phyloP scores from a whole-genome alignment of 1,140 invertebrate genomes.

The Heterodera schachtii region DNA sequence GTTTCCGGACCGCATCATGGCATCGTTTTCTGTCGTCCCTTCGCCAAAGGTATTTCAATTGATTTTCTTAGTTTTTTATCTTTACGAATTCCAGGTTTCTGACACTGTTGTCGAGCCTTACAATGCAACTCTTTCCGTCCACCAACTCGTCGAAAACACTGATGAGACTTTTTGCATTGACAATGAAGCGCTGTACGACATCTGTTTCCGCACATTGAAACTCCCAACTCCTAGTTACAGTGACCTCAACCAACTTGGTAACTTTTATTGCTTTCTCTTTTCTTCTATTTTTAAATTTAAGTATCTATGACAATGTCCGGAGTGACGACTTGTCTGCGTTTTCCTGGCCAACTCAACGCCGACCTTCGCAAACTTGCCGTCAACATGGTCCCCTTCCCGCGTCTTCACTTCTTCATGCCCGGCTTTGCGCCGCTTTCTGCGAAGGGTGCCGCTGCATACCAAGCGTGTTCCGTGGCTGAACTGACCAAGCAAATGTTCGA shows the following conservation, averaged over 20 bases:
- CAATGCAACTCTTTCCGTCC: constrained; percentile 75
- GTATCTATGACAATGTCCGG: constrained; percentile 81
- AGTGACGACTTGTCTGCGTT: constrained; percentile 74
- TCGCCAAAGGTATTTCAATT: constrained; percentile 74
- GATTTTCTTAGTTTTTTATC: neutral
- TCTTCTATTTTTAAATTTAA: constrained; percentile 14
- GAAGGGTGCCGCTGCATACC: constrained; percentile 71
- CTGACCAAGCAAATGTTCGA: constrained; percentile 85
- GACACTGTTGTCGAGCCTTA: constrained; percentile 79
- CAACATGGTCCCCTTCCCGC: constrained; percentile 91
- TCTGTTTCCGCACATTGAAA: constrained; percentile 78
- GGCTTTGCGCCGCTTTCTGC: constrained; percentile 88
- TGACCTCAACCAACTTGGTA: constrained; percentile 75
- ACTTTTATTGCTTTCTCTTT: constrained; percentile 2
- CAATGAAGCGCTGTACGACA: constrained; percentile 80
- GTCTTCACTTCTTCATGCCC: constrained; percentile 93
- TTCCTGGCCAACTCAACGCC: constrained; percentile 73
- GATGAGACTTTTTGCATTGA: constrained; percentile 72
- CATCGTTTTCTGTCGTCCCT: constrained; percentile 86
- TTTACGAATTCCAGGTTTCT: constrained; percentile 68
- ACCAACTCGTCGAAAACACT: constrained; percentile 76
- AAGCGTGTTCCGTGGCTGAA: constrained; percentile 82
- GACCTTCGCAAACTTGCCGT: constrained; percentile 90
- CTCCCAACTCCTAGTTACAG: constrained; percentile 78
- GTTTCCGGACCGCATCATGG: constrained; percentile 80